phyloP scores from a whole-genome alignment of 92 coral and sea anemone genomes.

The Bergia sp. region DNA sequence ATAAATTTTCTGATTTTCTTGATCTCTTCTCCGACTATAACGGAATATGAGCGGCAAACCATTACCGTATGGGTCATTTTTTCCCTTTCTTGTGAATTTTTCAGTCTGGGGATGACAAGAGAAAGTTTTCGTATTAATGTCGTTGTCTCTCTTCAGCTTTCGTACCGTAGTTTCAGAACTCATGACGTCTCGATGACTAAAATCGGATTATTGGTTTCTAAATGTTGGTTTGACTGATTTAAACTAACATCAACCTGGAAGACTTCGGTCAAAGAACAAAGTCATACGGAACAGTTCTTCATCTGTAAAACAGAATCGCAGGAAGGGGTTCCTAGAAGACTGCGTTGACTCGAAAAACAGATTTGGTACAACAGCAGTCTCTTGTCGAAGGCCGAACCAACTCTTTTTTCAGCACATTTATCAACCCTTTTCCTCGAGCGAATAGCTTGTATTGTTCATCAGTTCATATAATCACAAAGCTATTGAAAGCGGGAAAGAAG shows the following conservation, averaged over 20 bases:
- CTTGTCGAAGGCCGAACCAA: neutral
- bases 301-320: neutral
- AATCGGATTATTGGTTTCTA: too few species aligned
- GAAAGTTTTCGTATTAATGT: neutral
- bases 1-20: neutral
- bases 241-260: neutral
- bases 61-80: neutral
- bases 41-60: conserved; percentile 9
- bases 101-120: neutral
- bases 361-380: neutral
- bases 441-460: neutral
- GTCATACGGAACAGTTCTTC: neutral
- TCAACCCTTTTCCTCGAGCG: neutral
- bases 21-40: conserved; percentile 7
- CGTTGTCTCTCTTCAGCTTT: neutral
- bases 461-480: neutral
- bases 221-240: too few species aligned
- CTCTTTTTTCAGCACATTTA: neutral
- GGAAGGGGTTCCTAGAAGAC: neutral
- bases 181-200: neutral
- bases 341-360: neutral
- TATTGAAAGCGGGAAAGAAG: neutral
- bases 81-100: neutral
- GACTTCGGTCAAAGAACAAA: neutral
- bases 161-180: neutral